phyloP scores from a whole-genome alignment of 2,113 vertebrate species.

The Onychostruthus taczanowskii region DNA sequence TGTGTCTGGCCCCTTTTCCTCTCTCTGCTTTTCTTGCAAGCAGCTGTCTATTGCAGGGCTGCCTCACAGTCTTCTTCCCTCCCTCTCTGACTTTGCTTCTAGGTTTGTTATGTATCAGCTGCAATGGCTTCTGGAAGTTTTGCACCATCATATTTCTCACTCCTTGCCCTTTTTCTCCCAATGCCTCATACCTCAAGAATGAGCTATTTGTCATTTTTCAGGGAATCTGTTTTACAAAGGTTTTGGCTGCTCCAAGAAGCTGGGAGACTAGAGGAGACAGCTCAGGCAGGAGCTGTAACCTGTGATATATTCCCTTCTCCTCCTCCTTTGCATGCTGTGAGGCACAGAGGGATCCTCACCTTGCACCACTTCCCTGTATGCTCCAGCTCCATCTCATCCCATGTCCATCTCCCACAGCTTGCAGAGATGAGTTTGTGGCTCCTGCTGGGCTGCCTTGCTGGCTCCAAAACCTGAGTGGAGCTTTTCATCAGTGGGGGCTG shows the following conservation, averaged over 20 bases:
- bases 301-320: not conserved
- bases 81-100: not conserved
- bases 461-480: not conserved
- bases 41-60: not conserved
- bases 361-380: not conserved
- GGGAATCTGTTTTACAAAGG: not conserved
- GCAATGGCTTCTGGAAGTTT: not conserved
- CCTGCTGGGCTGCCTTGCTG: not conserved
- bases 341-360: not conserved
- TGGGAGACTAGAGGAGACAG: not conserved
- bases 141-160: not conserved
- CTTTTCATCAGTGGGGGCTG: not conserved
- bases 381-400: not conserved
- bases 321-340: fast-evolving
- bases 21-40: not conserved
- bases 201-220: not conserved
- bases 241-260: not conserved
- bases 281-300: not conserved
- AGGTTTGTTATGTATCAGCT: not conserved
- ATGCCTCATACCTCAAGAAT: not conserved
- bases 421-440: fast-evolving
- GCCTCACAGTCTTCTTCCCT: not conserved
- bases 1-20: not conserved
- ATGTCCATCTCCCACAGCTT: not conserved
- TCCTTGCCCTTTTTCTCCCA: not conserved